Evolutionary conservation across 1,140 invertebrate species (phyloP).

Genomic region (Trachymyrmex septentrionalis): DNA sequence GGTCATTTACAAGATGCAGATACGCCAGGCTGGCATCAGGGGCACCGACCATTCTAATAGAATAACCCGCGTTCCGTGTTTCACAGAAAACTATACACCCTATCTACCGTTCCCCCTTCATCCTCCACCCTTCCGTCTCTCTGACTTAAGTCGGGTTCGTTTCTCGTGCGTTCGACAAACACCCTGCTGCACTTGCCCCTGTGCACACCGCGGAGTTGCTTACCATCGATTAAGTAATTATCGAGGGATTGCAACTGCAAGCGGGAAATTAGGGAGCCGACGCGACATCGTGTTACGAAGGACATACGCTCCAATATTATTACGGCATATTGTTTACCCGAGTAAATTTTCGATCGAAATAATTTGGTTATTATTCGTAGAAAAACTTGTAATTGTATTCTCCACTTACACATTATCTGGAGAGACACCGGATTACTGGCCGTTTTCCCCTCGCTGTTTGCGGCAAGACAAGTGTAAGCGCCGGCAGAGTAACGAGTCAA

Average conservation of each 20-base stretch:
- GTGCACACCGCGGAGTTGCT: conserved; percentile 62
- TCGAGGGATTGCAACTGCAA: conserved; percentile 66
- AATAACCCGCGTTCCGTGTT: conserved; percentile 77
- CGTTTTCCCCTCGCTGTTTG: conserved; percentile 93
- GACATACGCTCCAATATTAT: conserved; percentile 36
- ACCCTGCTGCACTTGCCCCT: conserved; percentile 22
- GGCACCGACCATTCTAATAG: conserved; percentile 80
- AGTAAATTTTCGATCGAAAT: conserved; percentile 10
- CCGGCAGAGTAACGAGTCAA: conserved; percentile 93
- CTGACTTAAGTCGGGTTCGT: conserved; percentile 33
- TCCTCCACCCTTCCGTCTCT: neutral
- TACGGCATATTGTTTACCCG: conserved; percentile 44
- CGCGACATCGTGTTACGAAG: conserved; percentile 30
- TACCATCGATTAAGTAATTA: conserved; percentile 81
- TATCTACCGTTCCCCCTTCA: neutral
- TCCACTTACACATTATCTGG: conserved; percentile 92
- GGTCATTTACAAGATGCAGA: conserved; percentile 86
- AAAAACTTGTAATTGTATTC: neutral
- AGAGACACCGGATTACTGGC: conserved; percentile 93
- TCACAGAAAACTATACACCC: conserved; percentile 74
- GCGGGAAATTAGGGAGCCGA: conserved; percentile 73
- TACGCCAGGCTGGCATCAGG: conserved; percentile 76
- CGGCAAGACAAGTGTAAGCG: conserved; percentile 93
- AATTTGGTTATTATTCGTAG: conserved; percentile 30
- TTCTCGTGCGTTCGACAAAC: conserved; percentile 52